Evolutionary conservation across 2,797 vertebrate genomes (phyloP).

Genomic region (Pogoniulus pusillus): DNA sequence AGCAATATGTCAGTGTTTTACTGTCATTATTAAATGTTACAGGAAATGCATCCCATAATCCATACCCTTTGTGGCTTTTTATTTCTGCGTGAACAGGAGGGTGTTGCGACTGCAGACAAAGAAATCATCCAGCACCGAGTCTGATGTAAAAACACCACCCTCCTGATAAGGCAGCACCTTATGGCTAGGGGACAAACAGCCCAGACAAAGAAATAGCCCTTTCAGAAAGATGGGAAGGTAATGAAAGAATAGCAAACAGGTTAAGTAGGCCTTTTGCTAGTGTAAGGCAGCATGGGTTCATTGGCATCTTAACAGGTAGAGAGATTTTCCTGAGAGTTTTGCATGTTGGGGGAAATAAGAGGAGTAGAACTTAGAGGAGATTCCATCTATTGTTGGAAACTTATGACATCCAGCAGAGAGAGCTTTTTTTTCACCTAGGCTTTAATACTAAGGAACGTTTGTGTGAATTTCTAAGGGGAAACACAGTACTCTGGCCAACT

Average conservation of each 20-base stretch:
- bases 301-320: background rate
- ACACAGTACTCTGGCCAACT: background rate
- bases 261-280: background rate
- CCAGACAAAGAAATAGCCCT: background rate
- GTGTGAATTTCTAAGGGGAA: background rate
- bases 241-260: background rate
- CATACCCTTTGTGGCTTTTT: conserved; percentile 41
- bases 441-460: background rate
- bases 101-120: conserved; percentile 21
- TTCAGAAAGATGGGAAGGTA: background rate
- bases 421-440: background rate
- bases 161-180: background rate
- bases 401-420: background rate
- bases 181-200: background rate
- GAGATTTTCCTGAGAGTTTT: background rate
- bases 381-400: background rate
- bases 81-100: conserved; percentile 2
- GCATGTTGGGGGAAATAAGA: background rate
- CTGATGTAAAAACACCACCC: background rate
- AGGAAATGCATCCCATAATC: conserved; percentile 51
- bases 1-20: conserved; percentile 64
- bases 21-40: conserved; percentile 71
- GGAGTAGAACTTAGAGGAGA: background rate
- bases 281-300: background rate
- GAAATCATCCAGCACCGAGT: conserved; percentile 12